Base-by-base conservation (phyloP, 2,797 vertebrate species). In the Liparis tanakae region DNA sequence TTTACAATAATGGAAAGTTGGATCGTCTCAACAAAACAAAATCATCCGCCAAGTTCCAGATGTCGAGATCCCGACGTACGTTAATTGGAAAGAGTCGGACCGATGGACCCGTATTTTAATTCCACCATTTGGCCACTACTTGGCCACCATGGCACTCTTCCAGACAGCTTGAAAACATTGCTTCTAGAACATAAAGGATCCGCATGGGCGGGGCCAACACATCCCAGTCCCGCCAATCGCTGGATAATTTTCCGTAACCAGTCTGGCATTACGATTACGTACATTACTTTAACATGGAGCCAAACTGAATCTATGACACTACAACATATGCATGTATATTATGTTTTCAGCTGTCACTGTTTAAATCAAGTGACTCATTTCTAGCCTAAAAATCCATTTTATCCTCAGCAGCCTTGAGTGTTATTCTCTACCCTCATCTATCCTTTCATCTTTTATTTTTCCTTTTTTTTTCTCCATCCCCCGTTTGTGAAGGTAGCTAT, bases 401-500 rank as follows among this genome's bases (percentile, higher is more conserved):
- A 76, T 78, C 71, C 69, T 41, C 37, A 10, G 70, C 78, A 66
- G 81, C 76, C 75, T 72, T 75, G 67, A 82, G 85, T 76, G 60
- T 65, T 70, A 61, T 67, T 75, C 78, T 83, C 80, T 6, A 66
- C 78, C 86, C 74, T 79, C 68, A 69, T 81, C 79, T 69, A 69
- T 79, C 73, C 87, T 85, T 87, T 85, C 85, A 89, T 88, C 86
- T 86, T 85, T 78, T 82, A 79, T 84, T 72, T 85, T 81, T 80
- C 15, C 13, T 56, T 64, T 58, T 56, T 55, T 8, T 39, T 15
- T 71, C 37, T n/a, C 72, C 61, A 63, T 81, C 81, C 77, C 69
- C 56, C 5, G 15, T 46, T 18, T 46, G 44, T 46, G 44, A 80
- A 64, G 81, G 80, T 65, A 78, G 75, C 73, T 4, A 81, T 87